Conservation (phyloP, 2,888 invertebrate species). For the Vesta saturnalis region DNA sequence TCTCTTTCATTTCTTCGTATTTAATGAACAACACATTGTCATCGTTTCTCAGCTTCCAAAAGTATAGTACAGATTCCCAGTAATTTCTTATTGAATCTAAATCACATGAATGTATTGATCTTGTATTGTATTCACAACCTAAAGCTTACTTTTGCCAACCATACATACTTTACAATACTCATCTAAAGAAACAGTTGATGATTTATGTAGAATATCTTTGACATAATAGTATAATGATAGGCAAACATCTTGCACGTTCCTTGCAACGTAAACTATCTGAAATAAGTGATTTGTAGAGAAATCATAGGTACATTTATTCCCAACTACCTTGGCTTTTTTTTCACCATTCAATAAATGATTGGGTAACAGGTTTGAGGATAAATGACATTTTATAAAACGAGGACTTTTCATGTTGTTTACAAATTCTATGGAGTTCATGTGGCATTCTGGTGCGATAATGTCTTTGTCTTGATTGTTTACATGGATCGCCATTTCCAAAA, state of each 20-base stretch:
- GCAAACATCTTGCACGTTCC: background rate
- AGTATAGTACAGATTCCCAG: constrained; percentile 42
- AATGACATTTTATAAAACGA: background rate
- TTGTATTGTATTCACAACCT: constrained; percentile 33
- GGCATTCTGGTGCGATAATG: too few relatives aligned
- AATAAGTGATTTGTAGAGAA: background rate
- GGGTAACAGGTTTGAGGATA: background rate
- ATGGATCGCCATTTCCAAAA: too few relatives aligned
- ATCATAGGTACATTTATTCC: too few relatives aligned
- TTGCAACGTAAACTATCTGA: background rate
- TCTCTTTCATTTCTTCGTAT: constrained; percentile 44
- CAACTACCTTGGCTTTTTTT: background rate
- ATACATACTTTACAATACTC: background rate
- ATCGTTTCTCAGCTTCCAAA: constrained; percentile 39
- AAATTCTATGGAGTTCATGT: background rate
- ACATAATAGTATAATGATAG: background rate
- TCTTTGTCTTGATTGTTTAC: too few relatives aligned
- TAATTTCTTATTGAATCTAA: too few relatives aligned
- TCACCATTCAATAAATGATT: background rate
- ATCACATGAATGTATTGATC: too few relatives aligned
- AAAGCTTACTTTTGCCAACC: background rate
- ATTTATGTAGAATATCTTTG: background rate
- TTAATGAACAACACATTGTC: constrained; percentile 42
- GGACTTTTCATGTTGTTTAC: background rate
- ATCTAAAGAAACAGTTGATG: background rate